These are phyloP conservation scores for Dryocosmus kuriphilus DNA, from an alignment of 2,888 invertebrate species.

Conservation along the genomic window DNA sequence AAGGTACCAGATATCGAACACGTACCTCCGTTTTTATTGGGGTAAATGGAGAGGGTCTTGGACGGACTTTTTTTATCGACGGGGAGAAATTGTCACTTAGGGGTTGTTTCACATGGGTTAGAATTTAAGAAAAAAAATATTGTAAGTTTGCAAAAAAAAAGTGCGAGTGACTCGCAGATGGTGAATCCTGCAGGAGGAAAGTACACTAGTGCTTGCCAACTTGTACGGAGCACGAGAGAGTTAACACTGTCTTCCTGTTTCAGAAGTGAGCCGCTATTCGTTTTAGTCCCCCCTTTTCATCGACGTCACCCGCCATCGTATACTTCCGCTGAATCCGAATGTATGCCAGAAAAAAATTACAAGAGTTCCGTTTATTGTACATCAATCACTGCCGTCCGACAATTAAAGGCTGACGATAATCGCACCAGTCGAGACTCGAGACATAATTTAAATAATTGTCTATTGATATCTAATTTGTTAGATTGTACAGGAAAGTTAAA, in stretches of 20 bases:
- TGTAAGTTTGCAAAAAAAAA: background rate
- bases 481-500: too few relatives aligned
- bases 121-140: background rate
- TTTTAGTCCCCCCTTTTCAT: slow-evolving; percentile 38
- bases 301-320: slow-evolving; percentile 29
- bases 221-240: slow-evolving; percentile 35
- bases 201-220: slow-evolving; percentile 26
- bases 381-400: slow-evolving; percentile 13
- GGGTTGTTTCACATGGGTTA: background rate
- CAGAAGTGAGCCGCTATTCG: slow-evolving; percentile 31
- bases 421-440: background rate
- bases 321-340: slow-evolving; percentile 33
- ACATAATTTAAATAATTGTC: background rate
- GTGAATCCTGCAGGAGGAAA: slow-evolving; percentile 2
- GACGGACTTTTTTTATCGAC: background rate
- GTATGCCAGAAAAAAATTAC: slow-evolving; percentile 21
- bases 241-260: slow-evolving; percentile 38
- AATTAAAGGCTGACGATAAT: background rate
- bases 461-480: background rate
- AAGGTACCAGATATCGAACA: background rate
- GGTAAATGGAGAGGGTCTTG: background rate
- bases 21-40: background rate
- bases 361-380: slow-evolving; percentile 26
- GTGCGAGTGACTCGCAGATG: background rate
- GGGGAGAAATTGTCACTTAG: background rate